Conservation (phyloP, 2,888 invertebrate species). For the Thymelicus lineola region DNA sequence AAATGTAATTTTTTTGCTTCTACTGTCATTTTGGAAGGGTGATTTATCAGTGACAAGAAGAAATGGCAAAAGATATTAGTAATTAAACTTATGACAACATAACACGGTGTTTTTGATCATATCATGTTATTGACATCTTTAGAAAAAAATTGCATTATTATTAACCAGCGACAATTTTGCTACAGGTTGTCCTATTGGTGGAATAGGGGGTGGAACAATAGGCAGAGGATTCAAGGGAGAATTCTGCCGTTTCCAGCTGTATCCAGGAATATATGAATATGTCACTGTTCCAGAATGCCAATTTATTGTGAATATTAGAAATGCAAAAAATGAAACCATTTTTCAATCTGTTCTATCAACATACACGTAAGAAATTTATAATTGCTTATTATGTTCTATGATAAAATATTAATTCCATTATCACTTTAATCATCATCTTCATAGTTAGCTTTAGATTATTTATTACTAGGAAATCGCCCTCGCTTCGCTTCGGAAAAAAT, state of each 20-base stretch:
- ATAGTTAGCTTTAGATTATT: too few species aligned
- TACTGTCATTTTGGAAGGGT: too few species aligned
- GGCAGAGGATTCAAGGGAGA: conserved; percentile 97
- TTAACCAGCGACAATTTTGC: background rate
- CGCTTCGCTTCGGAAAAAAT: too few species aligned
- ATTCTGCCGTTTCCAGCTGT: conserved; percentile 96
- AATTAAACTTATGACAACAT: background rate
- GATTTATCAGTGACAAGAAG: too few species aligned
- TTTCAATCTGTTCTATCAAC: conserved; percentile 93
- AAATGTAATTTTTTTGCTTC: too few species aligned
- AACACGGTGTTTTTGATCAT: too few species aligned
- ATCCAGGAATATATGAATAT: conserved; percentile 95
- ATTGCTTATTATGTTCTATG: background rate
- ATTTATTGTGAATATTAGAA: conserved; percentile 94
- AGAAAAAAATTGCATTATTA: background rate
- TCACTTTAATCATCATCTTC: too few species aligned
- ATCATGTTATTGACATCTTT: too few species aligned
- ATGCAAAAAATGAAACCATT: conserved; percentile 87
- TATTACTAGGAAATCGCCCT: too few species aligned
- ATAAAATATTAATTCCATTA: background rate
- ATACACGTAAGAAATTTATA: conserved; percentile 84
- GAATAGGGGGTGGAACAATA: conserved; percentile 88
- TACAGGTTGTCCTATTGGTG: conserved; percentile 86
- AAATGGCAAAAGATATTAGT: too few species aligned
- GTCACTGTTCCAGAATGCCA: conserved; percentile 93